Conservation (phyloP, 2,797 vertebrate species). For the Paedocypris micromegethes region DNA sequence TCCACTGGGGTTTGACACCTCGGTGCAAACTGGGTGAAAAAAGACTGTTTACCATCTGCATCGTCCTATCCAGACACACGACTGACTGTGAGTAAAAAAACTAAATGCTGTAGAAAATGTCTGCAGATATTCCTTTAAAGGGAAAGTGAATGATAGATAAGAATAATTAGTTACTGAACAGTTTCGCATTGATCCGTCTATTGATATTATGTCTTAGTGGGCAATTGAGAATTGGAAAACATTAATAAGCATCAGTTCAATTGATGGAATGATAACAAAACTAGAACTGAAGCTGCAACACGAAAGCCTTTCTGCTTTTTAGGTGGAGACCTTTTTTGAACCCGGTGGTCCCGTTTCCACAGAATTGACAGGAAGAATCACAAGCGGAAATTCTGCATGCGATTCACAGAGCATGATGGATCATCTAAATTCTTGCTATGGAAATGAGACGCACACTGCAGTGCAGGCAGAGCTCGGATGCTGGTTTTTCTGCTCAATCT, state of each 20-base stretch:
- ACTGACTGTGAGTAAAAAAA: background rate
- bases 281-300: background rate
- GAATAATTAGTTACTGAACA: constrained; percentile 11
- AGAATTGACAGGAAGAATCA: constrained; percentile 4
- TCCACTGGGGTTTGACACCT: background rate
- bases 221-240: constrained; percentile 6
- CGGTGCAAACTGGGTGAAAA: background rate
- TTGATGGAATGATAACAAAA: background rate
- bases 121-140: too few species aligned
- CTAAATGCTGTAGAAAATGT: too few species aligned
- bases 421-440: background rate
- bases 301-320: background rate
- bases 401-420: background rate
- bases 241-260: background rate
- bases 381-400: constrained; percentile 2
- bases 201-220: constrained; percentile 2
- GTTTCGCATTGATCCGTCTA: constrained; percentile 4
- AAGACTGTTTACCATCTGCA: background rate
- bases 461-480: background rate
- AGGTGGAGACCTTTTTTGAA: background rate
- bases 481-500: constrained; percentile 3
- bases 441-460: constrained; percentile 8
- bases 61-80: background rate
- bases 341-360: background rate
- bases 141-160: background rate